Evolutionary conservation across 2,888 invertebrate genomes (phyloP).

Genomic region (Archaeoteleia sp.): DNA sequence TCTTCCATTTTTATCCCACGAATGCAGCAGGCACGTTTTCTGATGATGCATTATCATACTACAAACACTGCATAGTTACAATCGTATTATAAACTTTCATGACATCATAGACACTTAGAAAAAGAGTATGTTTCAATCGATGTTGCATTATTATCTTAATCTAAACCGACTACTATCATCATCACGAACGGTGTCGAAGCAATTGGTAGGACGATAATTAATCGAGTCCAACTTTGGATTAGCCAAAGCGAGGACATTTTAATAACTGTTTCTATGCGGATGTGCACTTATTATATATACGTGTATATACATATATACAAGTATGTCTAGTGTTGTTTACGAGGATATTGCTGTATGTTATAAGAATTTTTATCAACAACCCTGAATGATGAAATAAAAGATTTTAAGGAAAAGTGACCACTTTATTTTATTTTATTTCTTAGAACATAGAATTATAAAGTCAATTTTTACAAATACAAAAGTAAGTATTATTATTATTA

Average conservation of each 20-base stretch:
- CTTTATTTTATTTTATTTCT: too few species aligned
- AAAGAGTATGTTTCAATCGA: constrained; percentile 30
- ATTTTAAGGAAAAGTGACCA: too few species aligned
- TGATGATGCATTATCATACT: constrained; percentile 38
- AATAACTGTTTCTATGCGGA: constrained; percentile 46
- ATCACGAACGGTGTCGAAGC: constrained; percentile 19
- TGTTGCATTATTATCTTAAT: constrained; percentile 24
- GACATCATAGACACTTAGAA: constrained; percentile 18
- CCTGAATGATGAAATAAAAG: too few species aligned
- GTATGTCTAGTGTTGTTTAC: too few species aligned
- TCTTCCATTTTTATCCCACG: constrained; percentile 10
- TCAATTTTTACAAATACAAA: too few species aligned
- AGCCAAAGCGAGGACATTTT: constrained; percentile 48
- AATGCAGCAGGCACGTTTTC: constrained; percentile 31
- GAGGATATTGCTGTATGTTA: too few species aligned
- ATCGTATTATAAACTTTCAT: constrained; percentile 26
- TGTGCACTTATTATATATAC: constrained; percentile 44
- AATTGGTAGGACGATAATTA: constrained; percentile 23
- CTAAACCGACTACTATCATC: constrained; percentile 12
- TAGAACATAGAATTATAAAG: too few species aligned
- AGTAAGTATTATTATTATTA: too few species aligned
- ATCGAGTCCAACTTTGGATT: constrained; percentile 27
- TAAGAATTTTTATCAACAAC: too few species aligned
- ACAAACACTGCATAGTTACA: constrained; percentile 34
- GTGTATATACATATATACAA: constrained; percentile 21